Conservation (phyloP, 2,113 vertebrate genomes). For the Vidua macroura region DNA sequence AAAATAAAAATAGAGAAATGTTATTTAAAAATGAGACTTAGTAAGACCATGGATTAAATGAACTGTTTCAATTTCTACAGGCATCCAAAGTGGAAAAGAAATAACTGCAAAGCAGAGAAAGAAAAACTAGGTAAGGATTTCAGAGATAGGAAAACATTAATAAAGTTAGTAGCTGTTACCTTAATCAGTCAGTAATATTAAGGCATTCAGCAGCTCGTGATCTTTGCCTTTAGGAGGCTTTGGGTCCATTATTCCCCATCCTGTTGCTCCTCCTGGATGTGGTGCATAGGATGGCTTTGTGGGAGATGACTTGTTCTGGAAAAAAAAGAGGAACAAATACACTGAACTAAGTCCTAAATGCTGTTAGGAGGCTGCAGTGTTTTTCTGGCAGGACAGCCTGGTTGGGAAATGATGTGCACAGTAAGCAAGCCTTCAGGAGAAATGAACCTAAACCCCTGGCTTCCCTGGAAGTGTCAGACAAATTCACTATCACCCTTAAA, state of each 20-base stretch:
- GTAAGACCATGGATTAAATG: background rate
- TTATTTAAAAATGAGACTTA: background rate
- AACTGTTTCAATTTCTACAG: background rate
- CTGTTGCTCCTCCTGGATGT: background rate
- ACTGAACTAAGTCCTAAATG: background rate
- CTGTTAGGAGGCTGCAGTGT: background rate
- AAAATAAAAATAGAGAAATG: background rate
- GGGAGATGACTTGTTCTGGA: background rate
- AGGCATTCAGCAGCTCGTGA: fast-evolving
- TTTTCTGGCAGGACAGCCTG: background rate
- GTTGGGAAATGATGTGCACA: background rate
- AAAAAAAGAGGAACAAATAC: background rate
- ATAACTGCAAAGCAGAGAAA: background rate
- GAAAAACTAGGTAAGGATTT: constrained; percentile 1
- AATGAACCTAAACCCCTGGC: background rate
- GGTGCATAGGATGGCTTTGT: background rate
- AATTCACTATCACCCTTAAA: background rate
- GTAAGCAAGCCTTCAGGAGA: background rate
- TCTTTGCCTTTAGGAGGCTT: background rate
- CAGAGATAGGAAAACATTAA: background rate
- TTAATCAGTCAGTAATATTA: background rate
- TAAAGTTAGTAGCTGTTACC: background rate
- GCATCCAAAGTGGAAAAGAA: background rate
- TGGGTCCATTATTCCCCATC: background rate
- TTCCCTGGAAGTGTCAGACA: background rate